Percentiles rank a stretch among this genome's conserved stretches.
phyloP scores from a whole-genome alignment of 2,113 vertebrate genomes.

The Montifringilla adamsi region DNA sequence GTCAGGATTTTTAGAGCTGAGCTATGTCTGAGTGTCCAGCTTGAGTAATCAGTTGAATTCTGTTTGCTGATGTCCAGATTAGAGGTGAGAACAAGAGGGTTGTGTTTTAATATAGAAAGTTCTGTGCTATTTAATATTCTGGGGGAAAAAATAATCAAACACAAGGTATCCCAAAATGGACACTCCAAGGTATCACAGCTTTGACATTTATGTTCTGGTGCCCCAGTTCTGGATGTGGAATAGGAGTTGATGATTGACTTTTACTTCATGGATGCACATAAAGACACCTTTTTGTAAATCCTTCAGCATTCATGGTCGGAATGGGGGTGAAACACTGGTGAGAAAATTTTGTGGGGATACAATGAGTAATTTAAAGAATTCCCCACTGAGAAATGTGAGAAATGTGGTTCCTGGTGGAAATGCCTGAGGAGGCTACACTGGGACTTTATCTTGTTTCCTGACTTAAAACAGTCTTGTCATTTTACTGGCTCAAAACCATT shows the following conservation, averaged over 20 bases:
- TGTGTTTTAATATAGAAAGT: not conserved
- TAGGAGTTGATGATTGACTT: not conserved
- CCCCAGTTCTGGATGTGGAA: not conserved
- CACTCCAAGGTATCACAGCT: not conserved
- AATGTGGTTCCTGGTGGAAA: not conserved
- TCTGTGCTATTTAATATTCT: not conserved
- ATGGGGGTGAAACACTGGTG: not conserved
- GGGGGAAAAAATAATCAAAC: not conserved
- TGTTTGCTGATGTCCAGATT: not conserved
- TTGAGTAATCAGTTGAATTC: not conserved
- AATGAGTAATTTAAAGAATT: not conserved
- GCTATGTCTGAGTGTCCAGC: not conserved
- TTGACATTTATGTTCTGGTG: not conserved
- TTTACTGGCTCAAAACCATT: not conserved
- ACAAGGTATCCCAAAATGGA: not conserved
- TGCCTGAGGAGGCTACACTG: not conserved
- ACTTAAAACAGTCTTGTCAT: not conserved
- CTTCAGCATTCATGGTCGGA: not conserved
- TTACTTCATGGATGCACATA: not conserved
- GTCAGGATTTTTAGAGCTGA: not conserved
- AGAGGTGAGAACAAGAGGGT: not conserved
- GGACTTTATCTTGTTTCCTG: not conserved
- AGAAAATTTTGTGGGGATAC: not conserved
- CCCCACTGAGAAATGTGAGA: not conserved
- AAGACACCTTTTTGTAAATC: not conserved